Base-by-base conservation (phyloP, 64 coral and sea anemone species). In the Pachyseris speciosa region DNA sequence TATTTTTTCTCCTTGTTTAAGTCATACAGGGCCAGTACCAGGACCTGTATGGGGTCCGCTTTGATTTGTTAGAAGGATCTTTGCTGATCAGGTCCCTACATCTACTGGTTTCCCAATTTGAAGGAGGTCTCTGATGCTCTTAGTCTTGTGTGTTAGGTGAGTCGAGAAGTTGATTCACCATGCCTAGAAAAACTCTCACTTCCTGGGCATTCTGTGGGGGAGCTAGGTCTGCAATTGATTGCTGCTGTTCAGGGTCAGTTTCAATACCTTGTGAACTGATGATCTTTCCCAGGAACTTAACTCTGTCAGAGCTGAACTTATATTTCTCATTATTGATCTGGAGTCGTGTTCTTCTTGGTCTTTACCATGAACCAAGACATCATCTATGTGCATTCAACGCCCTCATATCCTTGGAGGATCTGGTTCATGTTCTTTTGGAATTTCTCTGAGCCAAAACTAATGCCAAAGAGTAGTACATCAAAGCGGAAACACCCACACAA, bases 311-410 rank as follows among this genome's bases (percentile, higher is more conserved):
- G 42, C 43, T 72, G 68, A 87, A 87, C 27, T 50, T 28, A 37
- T 67, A 87, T 9, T 87, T 87, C n/a, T 72, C 45, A 19, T 6
- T 19, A 31, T 55, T 84, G 22, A 63, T 17, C 50, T 15, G 3
- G 13, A 9, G 10, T 87, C 67, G 19, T 87, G 67, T 48, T 72
- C 17, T 8, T 72, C 2, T 58, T 36, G 84, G 64, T 39, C 34
- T 52, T 80, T 40, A 4, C 58, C 75, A 81, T 70, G 75, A 22
- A 91, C 50, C 19, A 53, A 38, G 10, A 81, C 44, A 45, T 72
- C 74, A 39, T 91, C 63, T 34, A 83, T 83, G 44, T 69, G 64
- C 61, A 91, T 28, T 83, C 88, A 13, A 83, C 77, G 19, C 88
- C 88, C 9, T 83, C 64, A 0, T 70, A 37, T 34, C 60, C 88